Percentiles rank a stretch among this genome's conserved stretches.
phyloP scores from a whole-genome alignment of 2,113 vertebrate species.

The human (Homo sapiens) region GRCh38 chr13:62824501-62825000 shows the following conservation, averaged over 20 bases:
- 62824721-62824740: background rate
- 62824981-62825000: background rate
- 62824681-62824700: background rate
- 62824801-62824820: background rate
- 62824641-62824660: background rate
- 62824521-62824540: constrained; percentile 69
- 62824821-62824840: background rate
- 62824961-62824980: background rate
- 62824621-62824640: constrained; percentile 30
- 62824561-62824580: constrained; percentile 56
- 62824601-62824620: background rate
- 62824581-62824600: background rate
- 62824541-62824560: constrained; percentile 63
- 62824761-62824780: background rate
- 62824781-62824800: background rate
- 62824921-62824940: background rate
- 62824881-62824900: background rate
- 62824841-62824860: background rate
- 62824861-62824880: background rate
- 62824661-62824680: constrained; percentile 21
- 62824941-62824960: background rate
- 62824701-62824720: constrained; percentile 37
- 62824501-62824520: constrained; percentile 61
- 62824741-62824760: background rate
- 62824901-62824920: background rate